Percentiles rank a stretch among this genome's conserved stretches.
Conservation (phyloP, 2,888 invertebrate genomes). For the Parelbella ahira region DNA sequence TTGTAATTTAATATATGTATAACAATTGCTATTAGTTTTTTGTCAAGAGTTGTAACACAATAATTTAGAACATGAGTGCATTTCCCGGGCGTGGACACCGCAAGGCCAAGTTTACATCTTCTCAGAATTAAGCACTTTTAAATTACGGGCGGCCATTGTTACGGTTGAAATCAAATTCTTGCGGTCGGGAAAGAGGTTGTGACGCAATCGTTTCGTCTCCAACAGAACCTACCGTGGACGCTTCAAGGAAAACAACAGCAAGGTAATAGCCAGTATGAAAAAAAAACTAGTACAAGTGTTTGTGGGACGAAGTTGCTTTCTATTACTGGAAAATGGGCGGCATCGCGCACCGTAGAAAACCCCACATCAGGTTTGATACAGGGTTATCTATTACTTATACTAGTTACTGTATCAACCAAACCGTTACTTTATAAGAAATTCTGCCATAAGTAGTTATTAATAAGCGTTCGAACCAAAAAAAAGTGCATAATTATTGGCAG, state of each 20-base stretch:
- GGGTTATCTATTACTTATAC: background rate
- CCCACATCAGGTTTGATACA: background rate
- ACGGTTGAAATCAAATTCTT: constrained; percentile 9
- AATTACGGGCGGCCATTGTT: constrained; percentile 3
- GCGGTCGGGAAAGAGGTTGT: constrained; percentile 9
- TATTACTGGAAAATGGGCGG: constrained; percentile 32
- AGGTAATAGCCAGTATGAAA: constrained; percentile 28
- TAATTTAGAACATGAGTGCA: too few relatives aligned
- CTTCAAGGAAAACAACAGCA: constrained; percentile 27
- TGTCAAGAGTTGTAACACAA: too few relatives aligned
- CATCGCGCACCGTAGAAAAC: constrained; percentile 5
- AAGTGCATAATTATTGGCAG: too few relatives aligned
- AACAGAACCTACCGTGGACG: constrained; percentile 15
- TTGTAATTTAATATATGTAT: too few relatives aligned
- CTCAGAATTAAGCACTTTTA: background rate
- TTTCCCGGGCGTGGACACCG: background rate
- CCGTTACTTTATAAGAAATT: too few relatives aligned
- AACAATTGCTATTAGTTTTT: too few relatives aligned
- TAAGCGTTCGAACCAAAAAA: too few relatives aligned
- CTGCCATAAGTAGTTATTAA: too few relatives aligned
- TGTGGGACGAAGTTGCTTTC: constrained; percentile 32
- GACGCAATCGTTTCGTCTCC: constrained; percentile 7
- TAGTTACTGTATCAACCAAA: too few relatives aligned
- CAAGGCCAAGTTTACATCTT: background rate
- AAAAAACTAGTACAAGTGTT: constrained; percentile 34